Evolutionary conservation across 2,888 invertebrate genomes (phyloP).

Genomic region (Therioaphis trifolii): DNA sequence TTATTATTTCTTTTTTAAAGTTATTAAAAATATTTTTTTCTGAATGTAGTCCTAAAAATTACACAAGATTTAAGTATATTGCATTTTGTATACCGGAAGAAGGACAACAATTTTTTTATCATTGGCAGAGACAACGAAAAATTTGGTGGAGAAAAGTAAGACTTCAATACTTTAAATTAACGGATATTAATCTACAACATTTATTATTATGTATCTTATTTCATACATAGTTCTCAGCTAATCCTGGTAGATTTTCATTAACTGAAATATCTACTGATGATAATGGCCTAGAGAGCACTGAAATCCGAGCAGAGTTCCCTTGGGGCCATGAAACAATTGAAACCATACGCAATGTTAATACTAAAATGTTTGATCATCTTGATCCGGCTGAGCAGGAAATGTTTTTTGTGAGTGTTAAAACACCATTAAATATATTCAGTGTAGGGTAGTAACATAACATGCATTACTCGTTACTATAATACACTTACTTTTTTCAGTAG

Average conservation of each 20-base stretch:
- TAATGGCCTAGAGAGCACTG: constrained; percentile 70
- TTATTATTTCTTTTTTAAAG: neutral
- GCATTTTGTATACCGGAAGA: constrained; percentile 65
- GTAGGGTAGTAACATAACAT: no score
- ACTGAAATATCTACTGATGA: constrained; percentile 72
- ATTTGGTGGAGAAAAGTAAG: constrained; percentile 86
- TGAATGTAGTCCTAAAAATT: constrained; percentile 63
- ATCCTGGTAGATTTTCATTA: constrained; percentile 78
- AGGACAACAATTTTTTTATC: constrained; percentile 76
- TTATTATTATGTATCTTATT: neutral
- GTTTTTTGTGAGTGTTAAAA: constrained; percentile 65
- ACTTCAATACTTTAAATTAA: constrained; percentile 64
- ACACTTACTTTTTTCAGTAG: no score
- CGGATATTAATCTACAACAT: constrained; percentile 19
- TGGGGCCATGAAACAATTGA: constrained; percentile 77
- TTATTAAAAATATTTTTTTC: constrained; percentile 38
- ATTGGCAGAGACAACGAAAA: constrained; percentile 81
- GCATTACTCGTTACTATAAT: no score
- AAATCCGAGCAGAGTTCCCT: constrained; percentile 76
- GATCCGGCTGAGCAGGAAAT: constrained; percentile 61
- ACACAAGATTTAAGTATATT: constrained; percentile 64
- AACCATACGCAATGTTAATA: constrained; percentile 69
- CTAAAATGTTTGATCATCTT: constrained; percentile 65
- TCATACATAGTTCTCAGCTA: constrained; percentile 73
- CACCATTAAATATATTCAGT: no score